Conservation (phyloP, 2,113 vertebrate genomes). For the Neolamprologus tretocephalus region DNA sequence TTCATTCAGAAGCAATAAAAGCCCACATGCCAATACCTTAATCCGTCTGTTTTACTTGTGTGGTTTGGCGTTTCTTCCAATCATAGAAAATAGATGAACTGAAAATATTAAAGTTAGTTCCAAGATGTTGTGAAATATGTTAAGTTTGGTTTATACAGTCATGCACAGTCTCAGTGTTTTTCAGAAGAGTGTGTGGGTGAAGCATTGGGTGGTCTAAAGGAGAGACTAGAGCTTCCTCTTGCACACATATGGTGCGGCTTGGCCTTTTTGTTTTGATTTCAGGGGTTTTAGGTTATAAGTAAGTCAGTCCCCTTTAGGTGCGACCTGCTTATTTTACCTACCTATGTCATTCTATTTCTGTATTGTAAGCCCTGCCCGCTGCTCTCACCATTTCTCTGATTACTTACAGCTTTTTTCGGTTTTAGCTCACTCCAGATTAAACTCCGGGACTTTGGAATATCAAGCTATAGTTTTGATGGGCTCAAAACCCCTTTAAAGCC, state of each 20-base stretch:
- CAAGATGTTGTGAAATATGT: slow-evolving; percentile 33
- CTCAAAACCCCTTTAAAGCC: neutral
- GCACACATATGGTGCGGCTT: slow-evolving; percentile 73
- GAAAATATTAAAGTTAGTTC: slow-evolving; percentile 21
- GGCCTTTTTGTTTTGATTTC: slow-evolving; percentile 74
- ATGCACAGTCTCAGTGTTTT: slow-evolving; percentile 43
- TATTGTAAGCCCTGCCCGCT: neutral
- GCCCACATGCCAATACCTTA: neutral
- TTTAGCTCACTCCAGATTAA: neutral
- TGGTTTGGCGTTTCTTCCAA: slow-evolving; percentile 23
- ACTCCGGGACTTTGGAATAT: neutral
- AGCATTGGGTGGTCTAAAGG: slow-evolving; percentile 72
- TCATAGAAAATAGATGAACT: slow-evolving; percentile 36
- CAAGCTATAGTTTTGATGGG: neutral
- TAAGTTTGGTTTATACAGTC: slow-evolving; percentile 27
- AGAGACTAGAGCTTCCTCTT: slow-evolving; percentile 62
- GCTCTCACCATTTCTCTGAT: neutral
- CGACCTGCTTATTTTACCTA: slow-evolving; percentile 73
- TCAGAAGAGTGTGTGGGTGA: slow-evolving; percentile 68
- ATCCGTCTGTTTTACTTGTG: slow-evolving; percentile 19
- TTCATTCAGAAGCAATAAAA: neutral
- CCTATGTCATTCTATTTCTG: slow-evolving; percentile 67
- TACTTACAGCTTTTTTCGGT: slow-evolving; percentile 26
- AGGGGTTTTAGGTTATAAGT: slow-evolving; percentile 72
- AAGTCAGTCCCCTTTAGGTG: slow-evolving; percentile 73